Evolutionary conservation across 2,888 invertebrate species (phyloP).

Genomic region (Adelognathus sp.): DNA sequence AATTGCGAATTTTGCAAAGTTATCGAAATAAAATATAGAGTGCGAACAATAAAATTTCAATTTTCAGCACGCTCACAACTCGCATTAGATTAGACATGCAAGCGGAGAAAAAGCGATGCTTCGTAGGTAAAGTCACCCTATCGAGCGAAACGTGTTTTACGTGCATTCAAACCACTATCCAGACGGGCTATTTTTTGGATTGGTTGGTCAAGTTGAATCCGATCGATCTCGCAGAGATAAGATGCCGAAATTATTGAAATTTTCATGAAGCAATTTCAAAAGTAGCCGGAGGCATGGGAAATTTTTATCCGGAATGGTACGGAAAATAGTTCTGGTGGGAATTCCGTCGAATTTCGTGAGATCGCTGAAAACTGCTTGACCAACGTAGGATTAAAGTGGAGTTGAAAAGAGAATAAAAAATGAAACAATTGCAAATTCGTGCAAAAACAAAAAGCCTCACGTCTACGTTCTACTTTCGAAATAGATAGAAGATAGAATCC

Average conservation of each 20-base stretch:
- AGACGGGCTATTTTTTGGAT: neutral
- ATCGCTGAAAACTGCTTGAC: neutral
- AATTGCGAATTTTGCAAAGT: too few species aligned
- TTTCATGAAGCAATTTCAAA: neutral
- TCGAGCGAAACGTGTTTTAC: neutral
- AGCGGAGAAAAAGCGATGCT: neutral
- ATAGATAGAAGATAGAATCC: constrained; percentile 36
- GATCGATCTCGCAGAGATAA: neutral
- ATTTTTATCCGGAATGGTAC: too few species aligned
- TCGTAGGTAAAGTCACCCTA: neutral
- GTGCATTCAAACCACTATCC: neutral
- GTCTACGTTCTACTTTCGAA: constrained; percentile 1
- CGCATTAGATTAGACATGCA: neutral
- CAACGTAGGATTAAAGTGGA: neutral
- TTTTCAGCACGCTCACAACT: neutral
- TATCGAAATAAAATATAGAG: too few species aligned
- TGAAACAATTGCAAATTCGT: neutral
- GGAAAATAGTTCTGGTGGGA: too few species aligned
- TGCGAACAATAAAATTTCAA: neutral
- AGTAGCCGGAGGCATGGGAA: neutral
- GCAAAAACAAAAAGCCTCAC: neutral
- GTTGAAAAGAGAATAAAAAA: neutral
- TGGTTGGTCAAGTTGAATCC: neutral
- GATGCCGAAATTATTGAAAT: neutral
- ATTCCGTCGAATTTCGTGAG: too few species aligned